Conservation (phyloP, 2,888 invertebrate genomes). For the Fragum sueziense region DNA sequence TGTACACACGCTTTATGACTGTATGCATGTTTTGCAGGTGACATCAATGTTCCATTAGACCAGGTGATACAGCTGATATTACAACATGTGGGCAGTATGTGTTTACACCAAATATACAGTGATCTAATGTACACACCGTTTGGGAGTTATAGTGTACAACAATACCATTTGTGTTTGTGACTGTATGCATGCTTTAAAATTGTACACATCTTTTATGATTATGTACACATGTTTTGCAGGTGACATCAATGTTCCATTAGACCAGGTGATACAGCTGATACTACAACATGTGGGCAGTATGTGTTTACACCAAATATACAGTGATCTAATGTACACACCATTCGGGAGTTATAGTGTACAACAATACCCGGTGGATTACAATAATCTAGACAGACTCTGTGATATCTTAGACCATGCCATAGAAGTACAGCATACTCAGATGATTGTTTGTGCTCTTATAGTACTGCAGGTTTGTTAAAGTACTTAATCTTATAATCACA, state of each 20-base stretch:
- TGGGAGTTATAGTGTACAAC: constrained; percentile 70
- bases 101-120: constrained; percentile 78
- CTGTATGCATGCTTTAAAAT: no score
- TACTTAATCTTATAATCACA: background rate
- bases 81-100: constrained; percentile 63
- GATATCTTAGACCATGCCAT: constrained; percentile 79
- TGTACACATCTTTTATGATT: no score
- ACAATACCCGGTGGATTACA: constrained; percentile 75
- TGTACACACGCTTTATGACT: no score
- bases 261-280: constrained; percentile 71
- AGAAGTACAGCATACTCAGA: constrained; percentile 69
- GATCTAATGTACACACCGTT: constrained; percentile 74
- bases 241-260: constrained; percentile 53
- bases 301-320: constrained; percentile 80
- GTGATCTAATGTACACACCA: constrained; percentile 73
- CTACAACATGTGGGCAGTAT: constrained; percentile 80
- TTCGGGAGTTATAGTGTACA: constrained; percentile 70
- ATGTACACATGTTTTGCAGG: constrained; percentile 36
- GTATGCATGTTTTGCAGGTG: constrained; percentile 52
- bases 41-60: constrained; percentile 50
- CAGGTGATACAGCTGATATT: constrained; percentile 75
- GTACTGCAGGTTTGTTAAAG: constrained; percentile 75
- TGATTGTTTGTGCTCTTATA: constrained; percentile 77
- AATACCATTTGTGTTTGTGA: constrained; percentile 49
- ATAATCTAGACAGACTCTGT: constrained; percentile 75